Evolutionary conservation across 1,140 invertebrate genomes (phyloP).

Genomic region (Platyura marginata): DNA sequence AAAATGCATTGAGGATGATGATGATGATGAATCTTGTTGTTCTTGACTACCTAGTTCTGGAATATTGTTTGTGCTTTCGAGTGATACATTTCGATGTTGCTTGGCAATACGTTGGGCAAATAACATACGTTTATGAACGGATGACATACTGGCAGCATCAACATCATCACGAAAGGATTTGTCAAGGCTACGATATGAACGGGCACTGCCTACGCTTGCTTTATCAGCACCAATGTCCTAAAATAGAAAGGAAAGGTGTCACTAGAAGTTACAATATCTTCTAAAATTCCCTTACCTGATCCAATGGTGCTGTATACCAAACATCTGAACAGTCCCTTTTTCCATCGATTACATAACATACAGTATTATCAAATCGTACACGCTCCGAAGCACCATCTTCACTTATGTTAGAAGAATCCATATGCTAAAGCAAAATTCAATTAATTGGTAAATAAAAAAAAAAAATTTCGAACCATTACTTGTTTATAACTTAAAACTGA

Average conservation of each 20-base stretch:
- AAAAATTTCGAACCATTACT: background rate
- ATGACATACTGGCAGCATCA: slow-evolving; percentile 1
- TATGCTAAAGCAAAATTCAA: background rate
- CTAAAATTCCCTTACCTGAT: slow-evolving; percentile 3
- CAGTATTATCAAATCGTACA: slow-evolving; percentile 35
- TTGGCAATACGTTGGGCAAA: slow-evolving; percentile 3
- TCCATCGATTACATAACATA: slow-evolving; percentile 16
- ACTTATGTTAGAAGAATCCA: slow-evolving; percentile 24
- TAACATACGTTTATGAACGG: slow-evolving; percentile 1
- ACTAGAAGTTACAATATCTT: background rate
- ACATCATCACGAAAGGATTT: slow-evolving; percentile 3
- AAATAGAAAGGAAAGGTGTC: background rate
- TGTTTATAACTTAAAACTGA: slow-evolving; percentile 23
- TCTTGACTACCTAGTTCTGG: background rate
- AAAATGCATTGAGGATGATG: background rate
- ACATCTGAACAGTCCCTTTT: slow-evolving; percentile 3
- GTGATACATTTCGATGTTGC: slow-evolving; percentile 4
- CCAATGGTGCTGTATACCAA: slow-evolving; percentile 3
- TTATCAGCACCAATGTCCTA: slow-evolving; percentile 5
- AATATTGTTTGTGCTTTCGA: slow-evolving; percentile 4
- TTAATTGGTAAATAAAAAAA: background rate
- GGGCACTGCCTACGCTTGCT: slow-evolving; percentile 3
- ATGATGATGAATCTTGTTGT: too few species aligned
- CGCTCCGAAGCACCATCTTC: slow-evolving; percentile 39
- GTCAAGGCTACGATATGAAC: slow-evolving; percentile 5